Percentiles rank a stretch among this genome's conserved stretches.
These are phyloP conservation scores for Rhyacophila evoluta DNA, from an alignment of 2,888 invertebrate genomes.

Conservation along the genomic window DNA sequence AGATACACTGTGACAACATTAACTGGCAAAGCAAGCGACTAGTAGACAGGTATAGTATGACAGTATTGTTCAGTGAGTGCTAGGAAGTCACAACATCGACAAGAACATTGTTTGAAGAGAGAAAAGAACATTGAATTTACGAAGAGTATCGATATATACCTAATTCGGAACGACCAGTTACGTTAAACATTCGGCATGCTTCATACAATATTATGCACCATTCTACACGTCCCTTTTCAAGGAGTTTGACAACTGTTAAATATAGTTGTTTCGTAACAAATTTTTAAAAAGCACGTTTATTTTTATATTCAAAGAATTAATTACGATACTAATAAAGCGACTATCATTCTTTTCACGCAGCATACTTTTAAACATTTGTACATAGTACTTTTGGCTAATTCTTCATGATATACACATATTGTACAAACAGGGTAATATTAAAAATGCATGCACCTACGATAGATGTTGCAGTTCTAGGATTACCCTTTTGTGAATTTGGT, in stretches of 20 bases:
- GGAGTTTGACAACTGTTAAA: background rate
- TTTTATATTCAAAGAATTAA: background rate
- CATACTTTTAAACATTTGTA: constrained; percentile 9
- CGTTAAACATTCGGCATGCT: constrained; percentile 51
- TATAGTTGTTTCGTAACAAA: background rate
- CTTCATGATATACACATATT: no score
- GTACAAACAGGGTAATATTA: no score
- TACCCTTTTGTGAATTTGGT: background rate
- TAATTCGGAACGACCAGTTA: constrained; percentile 27
- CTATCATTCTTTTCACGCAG: constrained; percentile 25
- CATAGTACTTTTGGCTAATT: no score
- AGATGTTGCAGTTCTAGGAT: background rate
- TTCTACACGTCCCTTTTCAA: constrained; percentile 47
- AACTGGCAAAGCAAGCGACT: constrained; percentile 53
- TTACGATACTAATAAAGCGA: constrained; percentile 6
- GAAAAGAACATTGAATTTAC: constrained; percentile 48
- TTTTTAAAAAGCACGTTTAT: background rate
- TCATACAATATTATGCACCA: constrained; percentile 54
- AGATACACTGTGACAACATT: constrained; percentile 44
- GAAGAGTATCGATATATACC: constrained; percentile 27
- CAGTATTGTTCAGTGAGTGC: constrained; percentile 26
- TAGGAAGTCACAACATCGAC: constrained; percentile 51
- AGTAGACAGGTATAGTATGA: constrained; percentile 22
- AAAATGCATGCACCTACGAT: no score
- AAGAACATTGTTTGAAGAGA: constrained; percentile 40